phyloP scores from a whole-genome alignment of 2,113 vertebrate species.

The Struthidea cinerea region DNA sequence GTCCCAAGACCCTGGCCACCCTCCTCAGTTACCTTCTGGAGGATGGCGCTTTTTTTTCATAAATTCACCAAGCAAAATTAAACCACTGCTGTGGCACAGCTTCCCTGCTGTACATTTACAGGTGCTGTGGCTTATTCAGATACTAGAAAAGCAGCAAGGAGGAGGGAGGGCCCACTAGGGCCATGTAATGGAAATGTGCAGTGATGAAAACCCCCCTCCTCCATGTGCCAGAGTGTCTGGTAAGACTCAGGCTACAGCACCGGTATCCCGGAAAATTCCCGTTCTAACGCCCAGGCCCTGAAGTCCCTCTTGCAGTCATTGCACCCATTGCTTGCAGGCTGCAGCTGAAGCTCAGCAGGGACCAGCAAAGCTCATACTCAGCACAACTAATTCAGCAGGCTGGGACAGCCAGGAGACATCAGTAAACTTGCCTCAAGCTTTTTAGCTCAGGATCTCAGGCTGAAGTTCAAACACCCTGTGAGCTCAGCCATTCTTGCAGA shows the following conservation, averaged over 20 bases:
- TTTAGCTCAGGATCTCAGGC: neutral
- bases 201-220: neutral
- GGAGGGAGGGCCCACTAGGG: neutral
- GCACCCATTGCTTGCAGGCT: neutral
- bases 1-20: neutral
- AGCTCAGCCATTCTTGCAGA: neutral
- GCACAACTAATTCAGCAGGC: neutral
- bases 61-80: neutral
- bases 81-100: neutral
- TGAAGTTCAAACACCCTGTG: neutral
- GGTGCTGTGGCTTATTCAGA: neutral
- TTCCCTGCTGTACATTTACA: neutral
- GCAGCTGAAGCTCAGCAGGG: neutral
- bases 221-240: neutral
- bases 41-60: neutral
- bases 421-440: neutral
- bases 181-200: fast-evolving
- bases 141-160: neutral
- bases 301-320: neutral
- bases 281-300: fast-evolving
- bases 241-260: neutral
- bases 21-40: neutral
- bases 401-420: neutral
- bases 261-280: fast-evolving
- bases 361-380: neutral